Evolutionary conservation across 2,797 vertebrate species (phyloP).

Genomic region (Enteromius treurensis): DNA sequence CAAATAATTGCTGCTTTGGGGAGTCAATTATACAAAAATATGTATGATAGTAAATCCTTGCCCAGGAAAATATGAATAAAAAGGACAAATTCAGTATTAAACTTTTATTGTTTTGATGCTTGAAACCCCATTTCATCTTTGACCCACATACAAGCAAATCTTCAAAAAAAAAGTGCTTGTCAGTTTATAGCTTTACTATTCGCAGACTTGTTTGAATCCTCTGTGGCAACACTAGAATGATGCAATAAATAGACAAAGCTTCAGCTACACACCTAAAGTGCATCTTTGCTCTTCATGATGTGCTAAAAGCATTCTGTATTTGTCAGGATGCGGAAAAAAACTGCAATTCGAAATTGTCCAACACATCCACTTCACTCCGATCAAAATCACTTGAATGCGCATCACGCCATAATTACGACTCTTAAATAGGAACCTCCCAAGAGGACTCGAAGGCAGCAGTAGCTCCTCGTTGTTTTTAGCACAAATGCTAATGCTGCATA

Average conservation of each 20-base stretch:
- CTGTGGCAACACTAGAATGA: not conserved
- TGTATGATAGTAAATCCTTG: not conserved
- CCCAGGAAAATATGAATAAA: not conserved
- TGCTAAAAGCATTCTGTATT: conserved; percentile 28
- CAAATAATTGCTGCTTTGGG: not conserved
- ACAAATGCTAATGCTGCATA: conserved; percentile 38
- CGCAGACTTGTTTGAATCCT: not conserved
- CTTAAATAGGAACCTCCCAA: conserved; percentile 23
- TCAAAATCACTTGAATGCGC: conserved; percentile 20
- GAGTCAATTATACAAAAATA: not conserved
- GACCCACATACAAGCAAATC: not conserved
- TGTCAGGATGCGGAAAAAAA: not conserved
- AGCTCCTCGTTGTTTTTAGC: conserved; percentile 25
- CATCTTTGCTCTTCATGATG: not conserved
- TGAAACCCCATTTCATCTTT: not conserved
- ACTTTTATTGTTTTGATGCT: not conserved
- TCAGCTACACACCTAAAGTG: conserved; percentile 2
- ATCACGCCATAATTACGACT: conserved; percentile 22
- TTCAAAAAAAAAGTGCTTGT: not conserved
- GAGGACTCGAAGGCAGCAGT: not conserved
- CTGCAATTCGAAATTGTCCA: not conserved
- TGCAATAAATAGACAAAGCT: conserved; percentile 7
- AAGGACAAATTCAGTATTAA: not conserved
- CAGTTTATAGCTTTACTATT: conserved; percentile 3
- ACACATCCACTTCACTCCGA: not conserved